Base-by-base conservation (phyloP, 2,888 invertebrate species). In the Cordylochernes scorpioides region DNA sequence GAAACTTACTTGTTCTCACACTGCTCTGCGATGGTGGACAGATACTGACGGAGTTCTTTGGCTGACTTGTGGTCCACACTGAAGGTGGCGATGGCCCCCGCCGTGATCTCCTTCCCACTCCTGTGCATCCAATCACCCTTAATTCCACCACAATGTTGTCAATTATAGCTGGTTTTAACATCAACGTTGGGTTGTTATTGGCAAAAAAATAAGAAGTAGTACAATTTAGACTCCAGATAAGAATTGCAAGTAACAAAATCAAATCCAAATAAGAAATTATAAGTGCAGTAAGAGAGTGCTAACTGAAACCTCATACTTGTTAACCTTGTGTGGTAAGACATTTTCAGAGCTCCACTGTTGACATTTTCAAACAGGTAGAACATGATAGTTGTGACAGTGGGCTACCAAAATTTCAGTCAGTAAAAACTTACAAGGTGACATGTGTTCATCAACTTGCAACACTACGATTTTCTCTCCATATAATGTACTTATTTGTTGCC, bases 31-130 rank as follows among this genome's bases (percentile, higher is more conserved):
- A 88, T 70, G 55, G 84, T 80, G 3, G 71, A 68, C 39, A 91
- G 62, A 57, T 86, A 88, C 46, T 80, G 78, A 24, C 80, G 67
- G 34, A 91, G 59, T 52, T 88, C 86, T 55, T 82, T 82, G 43
- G 74, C 74, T 6, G 78, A 77, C 52, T 86, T 84, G 51, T 82
- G 78, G 54, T 86, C 84, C 43, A 86, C 84, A 49, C 75, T 75
- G 51, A 86, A 84, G 3, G 82, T 86, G 29, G 84, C 84, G 10
- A 88, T 78, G 16, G 82, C 74, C 52, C 78, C 80, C 0, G 74
- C 71, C 1, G 74, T 73, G 48, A 75, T 63, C 35, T 68, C 77
- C 45, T 78, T 67, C 36, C 68, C 68, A 34, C 15, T 29, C 7
- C 27, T 27, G 21, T 19, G 2, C 10, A 10, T 19, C 10, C 9